Evolutionary conservation across 2,113 vertebrate genomes (phyloP).

Genomic region (Bolborhynchus lineola): DNA sequence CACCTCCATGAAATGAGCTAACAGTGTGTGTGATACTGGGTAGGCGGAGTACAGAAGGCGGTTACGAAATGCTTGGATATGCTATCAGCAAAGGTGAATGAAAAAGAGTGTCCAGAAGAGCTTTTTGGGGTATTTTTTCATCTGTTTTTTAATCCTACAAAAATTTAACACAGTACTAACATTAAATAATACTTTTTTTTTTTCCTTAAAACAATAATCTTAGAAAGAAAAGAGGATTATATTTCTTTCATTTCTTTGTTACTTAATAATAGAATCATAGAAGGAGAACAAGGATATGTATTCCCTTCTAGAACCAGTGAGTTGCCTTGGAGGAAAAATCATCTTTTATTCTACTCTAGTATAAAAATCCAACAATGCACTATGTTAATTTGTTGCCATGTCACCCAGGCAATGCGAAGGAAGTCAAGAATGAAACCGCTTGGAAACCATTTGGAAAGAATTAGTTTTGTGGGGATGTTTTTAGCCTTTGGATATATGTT

Average conservation of each 20-base stretch:
- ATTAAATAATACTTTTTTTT: background rate
- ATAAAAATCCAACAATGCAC: background rate
- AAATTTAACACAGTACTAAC: background rate
- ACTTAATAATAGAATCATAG: background rate
- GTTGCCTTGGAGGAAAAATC: background rate
- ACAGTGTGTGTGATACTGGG: background rate
- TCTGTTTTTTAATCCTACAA: background rate
- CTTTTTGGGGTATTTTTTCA: background rate
- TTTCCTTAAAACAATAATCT: background rate
- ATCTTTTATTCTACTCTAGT: background rate
- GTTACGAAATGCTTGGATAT: background rate
- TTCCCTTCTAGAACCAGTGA: background rate
- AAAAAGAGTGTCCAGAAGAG: background rate
- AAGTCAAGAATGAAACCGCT: background rate
- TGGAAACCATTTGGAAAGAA: constrained; percentile 42
- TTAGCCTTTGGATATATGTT: constrained; percentile 7
- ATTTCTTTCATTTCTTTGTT: background rate
- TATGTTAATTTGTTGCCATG: constrained; percentile 24
- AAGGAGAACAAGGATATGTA: background rate
- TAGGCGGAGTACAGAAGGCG: background rate
- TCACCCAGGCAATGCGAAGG: constrained; percentile 1
- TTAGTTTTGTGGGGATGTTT: constrained; percentile 31
- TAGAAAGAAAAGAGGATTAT: background rate
- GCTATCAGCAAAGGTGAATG: background rate
- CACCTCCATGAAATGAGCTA: background rate